Base-by-base conservation (phyloP, 2,888 invertebrate genomes). In the Xanthia togata region DNA sequence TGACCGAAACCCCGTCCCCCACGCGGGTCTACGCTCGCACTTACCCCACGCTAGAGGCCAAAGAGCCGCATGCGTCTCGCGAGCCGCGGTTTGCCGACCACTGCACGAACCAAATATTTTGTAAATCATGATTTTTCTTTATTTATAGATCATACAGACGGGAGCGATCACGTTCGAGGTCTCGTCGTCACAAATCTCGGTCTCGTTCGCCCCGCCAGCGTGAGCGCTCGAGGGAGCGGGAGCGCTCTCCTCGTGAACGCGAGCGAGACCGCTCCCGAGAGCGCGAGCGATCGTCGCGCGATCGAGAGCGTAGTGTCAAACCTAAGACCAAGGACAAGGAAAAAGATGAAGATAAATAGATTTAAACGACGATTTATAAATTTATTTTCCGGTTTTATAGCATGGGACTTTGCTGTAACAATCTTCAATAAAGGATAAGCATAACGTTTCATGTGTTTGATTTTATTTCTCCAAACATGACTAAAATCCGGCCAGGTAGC, bases 271-370 rank as follows among this genome's bases (percentile, higher is more conserved):
- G 96, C 50, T 94, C 94, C 23, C 88, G 94, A 2, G 94, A 94
- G 26, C 90, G 94, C 23, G 92, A 92, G 65, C 90, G 94, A 55
- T 35, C 63, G 6, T 93, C 93, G 23, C 95, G 97, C 47, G 91
- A 92, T 79, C 90, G 93, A 26, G 95, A 95, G 69, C 96, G 97
- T 78, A 97, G 96, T 84, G 95, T 96, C 81, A 97, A 97, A 83
- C 97, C 97, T 76, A 97, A 97, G 90, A 93, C 94, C n/a, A 95
- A 96, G 86, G 95, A 95, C 26, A 97, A 98, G 90, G 97, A 98
- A 59, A 98, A 98, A 87, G 98, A 98, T 80, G 98, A 98, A 59
- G 97, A 97, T 68, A 97, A 98, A 95, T 98, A 95, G 94, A 76
- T 73, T 17, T 73, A 35, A 69, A 65, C 50, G 50, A 67, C 62